Evolutionary conservation across 2,797 vertebrate genomes (phyloP).

Genomic region (Lepidocolaptes lacrymiger): DNA sequence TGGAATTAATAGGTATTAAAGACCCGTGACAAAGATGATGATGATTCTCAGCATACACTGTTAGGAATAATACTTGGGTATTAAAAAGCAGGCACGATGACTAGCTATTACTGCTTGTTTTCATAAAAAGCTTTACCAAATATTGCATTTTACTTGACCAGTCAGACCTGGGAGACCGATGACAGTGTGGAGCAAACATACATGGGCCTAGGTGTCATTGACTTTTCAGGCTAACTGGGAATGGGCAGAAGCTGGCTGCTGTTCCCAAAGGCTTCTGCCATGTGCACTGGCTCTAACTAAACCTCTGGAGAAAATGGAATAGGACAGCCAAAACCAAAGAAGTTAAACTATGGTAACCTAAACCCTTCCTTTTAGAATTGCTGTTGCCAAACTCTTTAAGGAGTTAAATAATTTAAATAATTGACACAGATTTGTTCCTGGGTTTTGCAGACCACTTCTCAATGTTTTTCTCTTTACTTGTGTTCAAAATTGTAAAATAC

Average conservation of each 20-base stretch:
- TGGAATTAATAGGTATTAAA: background rate
- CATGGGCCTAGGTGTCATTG: background rate
- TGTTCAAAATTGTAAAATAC: background rate
- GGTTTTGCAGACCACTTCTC: background rate
- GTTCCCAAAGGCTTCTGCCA: background rate
- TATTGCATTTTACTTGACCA: background rate
- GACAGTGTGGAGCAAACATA: background rate
- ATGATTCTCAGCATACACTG: background rate
- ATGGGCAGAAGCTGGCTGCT: background rate
- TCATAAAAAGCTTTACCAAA: background rate
- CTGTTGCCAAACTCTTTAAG: background rate
- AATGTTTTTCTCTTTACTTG: background rate
- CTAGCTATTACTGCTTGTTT: background rate
- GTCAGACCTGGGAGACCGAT: background rate
- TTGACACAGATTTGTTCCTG: background rate
- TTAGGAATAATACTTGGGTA: background rate
- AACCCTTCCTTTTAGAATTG: background rate
- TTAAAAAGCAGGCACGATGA: background rate
- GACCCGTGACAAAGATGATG: background rate
- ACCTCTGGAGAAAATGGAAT: background rate
- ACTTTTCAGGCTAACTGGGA: background rate
- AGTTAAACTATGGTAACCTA: background rate
- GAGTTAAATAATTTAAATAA: background rate
- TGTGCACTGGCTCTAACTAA: background rate
- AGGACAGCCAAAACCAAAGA: background rate